Base-by-base conservation (phyloP, 2,888 invertebrate species). In the Callosobruchus maculatus region DNA sequence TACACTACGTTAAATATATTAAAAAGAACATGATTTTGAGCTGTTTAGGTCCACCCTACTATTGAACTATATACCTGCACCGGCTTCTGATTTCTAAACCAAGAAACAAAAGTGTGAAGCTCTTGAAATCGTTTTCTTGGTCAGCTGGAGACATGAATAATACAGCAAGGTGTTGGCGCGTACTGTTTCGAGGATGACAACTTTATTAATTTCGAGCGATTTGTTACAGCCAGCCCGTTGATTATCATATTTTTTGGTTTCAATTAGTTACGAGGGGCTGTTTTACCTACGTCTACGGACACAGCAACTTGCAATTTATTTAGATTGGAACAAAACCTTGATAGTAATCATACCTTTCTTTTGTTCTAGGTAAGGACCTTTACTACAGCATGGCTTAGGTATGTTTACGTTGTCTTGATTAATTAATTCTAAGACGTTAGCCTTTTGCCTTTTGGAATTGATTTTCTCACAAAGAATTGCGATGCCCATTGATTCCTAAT, bases 171-270 rank as follows among this genome's bases (percentile, higher is more conserved):
- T 74, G 77, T 78, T 78, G 75, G 74, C 73, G 73, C 76, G 73
- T 76, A 71, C 31, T 69, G 73, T 71, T 70, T 67, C 72, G 70
- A 70, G 75, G 76, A 71, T 75, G 79, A 78, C 78, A 79, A 76
- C 73, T 74, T 74, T 75, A 80, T 81, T 82, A 79, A 80, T 82
- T 80, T 78, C 72, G 74, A 74, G 77, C 81, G 78, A 82, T 82
- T 80, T 82, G 81, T 82, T 82, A 80, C 73, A 78, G 74, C 74
- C 79, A 80, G 77, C 75, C 75, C 74, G 74, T 78, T 78, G 82
- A 82, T 82, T 82, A 82, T 80, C 82, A 82, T 82, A 81, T 79
- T 81, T 82, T 78, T 78, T 74, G 76, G 75, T 76, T 49, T 21
- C 2, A 22, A 68, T 1, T 13, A 21, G 13, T n/a, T 68, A 68